Percentiles rank a stretch among this genome's conserved stretches.
Evolutionary conservation across 2,888 invertebrate species (phyloP).

Genomic region (Globia sparganii): DNA sequence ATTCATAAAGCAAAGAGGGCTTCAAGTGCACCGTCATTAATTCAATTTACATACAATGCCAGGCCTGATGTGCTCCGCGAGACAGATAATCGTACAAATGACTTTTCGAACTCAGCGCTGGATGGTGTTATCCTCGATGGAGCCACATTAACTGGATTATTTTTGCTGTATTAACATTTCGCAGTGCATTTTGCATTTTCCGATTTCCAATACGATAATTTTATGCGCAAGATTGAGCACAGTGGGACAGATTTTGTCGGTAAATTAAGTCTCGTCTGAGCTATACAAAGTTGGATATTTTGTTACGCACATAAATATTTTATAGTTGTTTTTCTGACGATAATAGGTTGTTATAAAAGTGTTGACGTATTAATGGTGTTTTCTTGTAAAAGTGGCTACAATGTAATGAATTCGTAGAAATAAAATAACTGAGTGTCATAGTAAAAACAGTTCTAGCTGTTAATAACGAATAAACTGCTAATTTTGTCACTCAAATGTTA

Average conservation of each 20-base stretch:
- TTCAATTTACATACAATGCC: conserved; percentile 86
- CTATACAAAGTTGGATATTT: conserved; percentile 34
- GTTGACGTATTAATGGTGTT: conserved; percentile 50
- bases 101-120: conserved; percentile 84
- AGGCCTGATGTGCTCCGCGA: conserved; percentile 82
- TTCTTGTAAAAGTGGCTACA: conserved; percentile 38
- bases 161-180: conserved; percentile 61
- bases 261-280: conserved; percentile 40
- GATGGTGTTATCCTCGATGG: conserved; percentile 74
- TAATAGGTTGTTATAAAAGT: conserved; percentile 56
- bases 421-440: conserved; percentile 1
- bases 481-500: background rate
- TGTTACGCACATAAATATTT: conserved; percentile 42
- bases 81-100: conserved; percentile 88
- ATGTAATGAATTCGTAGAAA: conserved; percentile 12
- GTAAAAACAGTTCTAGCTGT: background rate
- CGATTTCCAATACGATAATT: conserved; percentile 59
- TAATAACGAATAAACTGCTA: background rate
- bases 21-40: conserved; percentile 82
- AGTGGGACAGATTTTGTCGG: conserved; percentile 42
- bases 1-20: conserved; percentile 73
- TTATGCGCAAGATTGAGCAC: conserved; percentile 56
- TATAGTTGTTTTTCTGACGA: conserved; percentile 58
- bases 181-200: conserved; percentile 59
- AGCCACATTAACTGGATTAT: conserved; percentile 56